phyloP scores from a whole-genome alignment of 2,797 vertebrate genomes.

The Ceyx erithaca region DNA sequence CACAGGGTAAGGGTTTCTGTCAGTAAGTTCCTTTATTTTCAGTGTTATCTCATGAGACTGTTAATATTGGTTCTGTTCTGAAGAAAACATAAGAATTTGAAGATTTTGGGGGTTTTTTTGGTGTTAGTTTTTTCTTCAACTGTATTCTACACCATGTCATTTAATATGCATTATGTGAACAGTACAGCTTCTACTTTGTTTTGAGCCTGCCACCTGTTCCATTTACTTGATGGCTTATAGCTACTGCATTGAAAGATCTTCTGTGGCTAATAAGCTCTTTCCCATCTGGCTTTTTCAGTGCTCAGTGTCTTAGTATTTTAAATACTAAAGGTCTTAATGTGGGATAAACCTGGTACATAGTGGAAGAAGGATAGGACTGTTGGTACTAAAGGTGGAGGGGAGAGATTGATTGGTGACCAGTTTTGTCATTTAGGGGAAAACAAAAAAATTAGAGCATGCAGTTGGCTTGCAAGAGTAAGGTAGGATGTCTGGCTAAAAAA shows the following conservation, averaged over 20 bases:
- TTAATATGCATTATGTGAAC: not conserved
- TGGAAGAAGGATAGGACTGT: not conserved
- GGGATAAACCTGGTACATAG: not conserved
- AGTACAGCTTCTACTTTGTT: not conserved
- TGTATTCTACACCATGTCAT: not conserved
- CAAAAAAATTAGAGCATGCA: not conserved
- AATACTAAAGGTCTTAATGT: not conserved
- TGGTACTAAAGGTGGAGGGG: not conserved
- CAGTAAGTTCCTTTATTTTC: not conserved
- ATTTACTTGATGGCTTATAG: not conserved
- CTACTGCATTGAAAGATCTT: not conserved
- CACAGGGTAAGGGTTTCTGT: not conserved
- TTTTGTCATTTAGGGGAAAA: not conserved
- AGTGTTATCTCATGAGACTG: not conserved
- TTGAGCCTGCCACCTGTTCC: not conserved
- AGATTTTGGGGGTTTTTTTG: not conserved
- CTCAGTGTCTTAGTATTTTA: not conserved
- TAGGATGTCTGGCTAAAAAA: not conserved
- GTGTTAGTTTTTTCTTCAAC: not conserved
- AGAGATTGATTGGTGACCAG: not conserved
- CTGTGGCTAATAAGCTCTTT: not conserved
- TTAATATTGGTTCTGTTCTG: not conserved
- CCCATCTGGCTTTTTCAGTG: not conserved
- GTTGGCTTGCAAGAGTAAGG: not conserved
- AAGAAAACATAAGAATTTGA: not conserved